Evolutionary conservation across 2,888 invertebrate genomes (phyloP), one percentile per base, ranked within the genome.

Genomic region (Malacosoma neustria): DNA sequence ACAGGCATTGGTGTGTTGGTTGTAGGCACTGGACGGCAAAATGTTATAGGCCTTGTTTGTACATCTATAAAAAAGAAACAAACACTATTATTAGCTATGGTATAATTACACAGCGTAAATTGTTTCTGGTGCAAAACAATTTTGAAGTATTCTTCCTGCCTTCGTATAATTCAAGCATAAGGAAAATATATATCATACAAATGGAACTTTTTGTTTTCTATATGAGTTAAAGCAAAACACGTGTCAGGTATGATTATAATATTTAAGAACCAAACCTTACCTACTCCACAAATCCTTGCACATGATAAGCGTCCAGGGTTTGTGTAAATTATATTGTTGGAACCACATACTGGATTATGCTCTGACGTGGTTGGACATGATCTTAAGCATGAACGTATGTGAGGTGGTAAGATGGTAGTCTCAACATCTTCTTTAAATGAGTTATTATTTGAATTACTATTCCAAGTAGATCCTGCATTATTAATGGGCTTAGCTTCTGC

Each of bases 281-380:
- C 41, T 22, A 44, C 33, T 34, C 52, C 52, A 37, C 52, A 53
- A 33, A 34, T 11, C 35, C 41, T 40, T 4, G 50, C 49, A 36
- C 51, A 51, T 2, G 9, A 2, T 11, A 38, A 22, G 7, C n/a
- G 11, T 3, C 29, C 4, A 29, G 22, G 5, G n/a, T 38, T 38
- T 5, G 3, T 38, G 11, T 38, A 38, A 4, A 35, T 32, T 4
- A 35, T 12, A 14, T 14, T 32, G 14, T 38, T 35, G 3, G 35
- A 32, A 9, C 35, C 38, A 14, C 38, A 38, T 11, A 38, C 34
- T 5, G 34, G 34, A 7, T 13, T 34, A 34, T 34, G 13, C n/a
- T 34, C 13, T 11, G 4, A 1, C 11, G 34, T 13, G n/a, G 9
- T 29, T 29, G 2, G 9, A 12, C 22, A 22, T 22, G 5, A 7